phyloP scores from a whole-genome alignment of 2,113 vertebrate species.

The Callopanchax toddi region DNA sequence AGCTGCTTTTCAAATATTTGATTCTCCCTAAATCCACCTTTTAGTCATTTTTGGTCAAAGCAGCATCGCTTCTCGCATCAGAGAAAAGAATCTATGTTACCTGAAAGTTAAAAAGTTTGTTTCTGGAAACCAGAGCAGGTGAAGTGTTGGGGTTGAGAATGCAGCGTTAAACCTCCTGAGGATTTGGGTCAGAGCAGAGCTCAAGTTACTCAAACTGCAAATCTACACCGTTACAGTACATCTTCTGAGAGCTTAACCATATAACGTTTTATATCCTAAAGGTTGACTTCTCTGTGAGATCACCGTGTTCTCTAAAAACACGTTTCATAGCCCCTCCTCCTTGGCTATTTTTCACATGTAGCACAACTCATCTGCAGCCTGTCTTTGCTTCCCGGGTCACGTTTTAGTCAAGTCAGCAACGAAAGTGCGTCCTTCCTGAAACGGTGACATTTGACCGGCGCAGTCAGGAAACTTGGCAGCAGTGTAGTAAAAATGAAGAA shows the following conservation, averaged over 20 bases:
- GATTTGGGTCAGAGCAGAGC: not conserved
- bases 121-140: not conserved
- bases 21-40: not conserved
- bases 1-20: not conserved
- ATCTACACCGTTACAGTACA: no score
- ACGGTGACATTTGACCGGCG: constrained; percentile 8
- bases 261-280: not conserved
- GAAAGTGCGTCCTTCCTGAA: constrained; percentile 28
- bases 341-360: constrained; percentile 11
- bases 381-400: constrained; percentile 7
- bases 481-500: constrained; percentile 18
- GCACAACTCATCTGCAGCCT: constrained; percentile 13
- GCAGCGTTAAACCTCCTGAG: not conserved
- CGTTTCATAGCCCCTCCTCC: not conserved
- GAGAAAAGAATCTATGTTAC: not conserved
- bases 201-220: no score
- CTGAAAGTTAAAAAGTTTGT: not conserved
- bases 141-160: not conserved
- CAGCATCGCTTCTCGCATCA: not conserved
- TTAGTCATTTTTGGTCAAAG: not conserved
- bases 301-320: not conserved
- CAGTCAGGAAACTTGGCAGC: constrained; percentile 12
- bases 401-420: constrained; percentile 27
- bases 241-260: no score
- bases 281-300: not conserved